These are phyloP conservation scores for Neogobius melanostomus DNA, from an alignment of 2,113 vertebrate species.

Conservation along the genomic window DNA sequence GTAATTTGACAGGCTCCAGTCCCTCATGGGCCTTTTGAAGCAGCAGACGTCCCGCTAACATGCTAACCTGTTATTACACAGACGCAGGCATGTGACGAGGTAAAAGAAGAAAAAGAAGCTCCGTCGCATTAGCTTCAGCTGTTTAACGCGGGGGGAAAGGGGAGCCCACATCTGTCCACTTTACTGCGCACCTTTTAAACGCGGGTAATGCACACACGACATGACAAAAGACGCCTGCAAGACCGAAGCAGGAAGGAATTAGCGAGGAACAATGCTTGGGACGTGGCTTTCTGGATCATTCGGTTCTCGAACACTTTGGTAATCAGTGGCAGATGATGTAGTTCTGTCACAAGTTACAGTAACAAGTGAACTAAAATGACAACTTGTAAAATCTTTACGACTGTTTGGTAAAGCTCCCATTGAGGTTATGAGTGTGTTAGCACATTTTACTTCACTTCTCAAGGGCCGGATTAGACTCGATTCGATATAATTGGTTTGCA, in stretches of 20 bases:
- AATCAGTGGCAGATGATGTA: not conserved
- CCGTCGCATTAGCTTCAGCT: not conserved
- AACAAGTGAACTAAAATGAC: not conserved
- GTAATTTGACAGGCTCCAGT: constrained; percentile 62
- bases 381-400: too few relatives aligned
- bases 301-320: not conserved
- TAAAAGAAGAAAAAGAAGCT: not conserved
- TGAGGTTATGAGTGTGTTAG: too few relatives aligned
- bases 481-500: too few relatives aligned
- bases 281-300: not conserved
- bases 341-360: not conserved
- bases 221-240: not conserved
- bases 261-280: not conserved
- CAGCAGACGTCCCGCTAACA: constrained; percentile 47
- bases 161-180: not conserved
- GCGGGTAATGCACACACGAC: not conserved
- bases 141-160: not conserved
- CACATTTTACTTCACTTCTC: too few relatives aligned
- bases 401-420: too few relatives aligned
- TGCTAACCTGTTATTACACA: constrained; percentile 62
- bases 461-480: too few relatives aligned
- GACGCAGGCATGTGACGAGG: constrained; percentile 8
- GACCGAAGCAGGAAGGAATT: not conserved
- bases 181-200: not conserved
- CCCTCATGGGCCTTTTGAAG: constrained; percentile 50